Conservation (phyloP, 2,113 vertebrate genomes). For the Mungos mungo region DNA sequence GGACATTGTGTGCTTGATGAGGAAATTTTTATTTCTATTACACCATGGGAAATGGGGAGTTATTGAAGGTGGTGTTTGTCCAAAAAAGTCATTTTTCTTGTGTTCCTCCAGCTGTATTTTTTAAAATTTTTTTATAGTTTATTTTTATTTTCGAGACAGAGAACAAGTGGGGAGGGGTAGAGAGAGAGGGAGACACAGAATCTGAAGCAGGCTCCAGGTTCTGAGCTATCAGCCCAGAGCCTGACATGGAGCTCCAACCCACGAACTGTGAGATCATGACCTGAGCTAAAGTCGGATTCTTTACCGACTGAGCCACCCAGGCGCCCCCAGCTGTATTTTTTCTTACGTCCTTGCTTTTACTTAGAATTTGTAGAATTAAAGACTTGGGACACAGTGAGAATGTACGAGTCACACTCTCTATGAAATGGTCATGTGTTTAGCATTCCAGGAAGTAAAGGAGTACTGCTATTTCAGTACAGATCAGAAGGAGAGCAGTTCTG, state of each 20-base stretch:
- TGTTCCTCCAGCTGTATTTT: background rate
- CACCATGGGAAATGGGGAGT: background rate
- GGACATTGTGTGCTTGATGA: background rate
- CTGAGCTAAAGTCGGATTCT: too few species aligned
- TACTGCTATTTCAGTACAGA: background rate
- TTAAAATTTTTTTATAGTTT: background rate
- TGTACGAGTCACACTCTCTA: background rate
- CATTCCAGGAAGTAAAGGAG: background rate
- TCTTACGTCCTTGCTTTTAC: background rate
- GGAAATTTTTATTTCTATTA: background rate
- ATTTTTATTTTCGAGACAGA: too few species aligned
- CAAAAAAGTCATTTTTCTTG: background rate
- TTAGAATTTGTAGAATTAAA: conserved; percentile 25
- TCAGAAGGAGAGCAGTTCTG: background rate
- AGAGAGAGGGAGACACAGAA: too few species aligned
- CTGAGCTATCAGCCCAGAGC: too few species aligned
- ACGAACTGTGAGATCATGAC: too few species aligned
- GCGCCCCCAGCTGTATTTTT: background rate
- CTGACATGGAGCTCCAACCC: too few species aligned
- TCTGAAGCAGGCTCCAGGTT: too few species aligned
- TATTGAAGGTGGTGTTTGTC: background rate
- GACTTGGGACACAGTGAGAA: background rate
- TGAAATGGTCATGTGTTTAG: background rate
- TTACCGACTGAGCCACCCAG: too few species aligned
- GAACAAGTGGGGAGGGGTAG: too few species aligned